phyloP scores from a whole-genome alignment of 2,797 vertebrate species.

The Cheirogaleus major region DNA sequence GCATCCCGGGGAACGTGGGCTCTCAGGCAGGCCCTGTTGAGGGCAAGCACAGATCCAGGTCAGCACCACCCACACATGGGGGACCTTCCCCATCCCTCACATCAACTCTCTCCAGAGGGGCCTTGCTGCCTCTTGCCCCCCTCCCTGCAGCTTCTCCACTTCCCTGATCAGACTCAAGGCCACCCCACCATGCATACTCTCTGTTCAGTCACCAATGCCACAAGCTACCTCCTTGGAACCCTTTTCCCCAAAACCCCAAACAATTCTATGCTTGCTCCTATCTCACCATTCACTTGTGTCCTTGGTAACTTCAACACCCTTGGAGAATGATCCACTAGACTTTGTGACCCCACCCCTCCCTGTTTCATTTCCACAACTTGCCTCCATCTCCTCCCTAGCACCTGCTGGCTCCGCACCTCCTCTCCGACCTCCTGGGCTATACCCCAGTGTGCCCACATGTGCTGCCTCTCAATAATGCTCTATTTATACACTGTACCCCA shows the following conservation, averaged over 20 bases:
- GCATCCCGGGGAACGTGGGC: not conserved
- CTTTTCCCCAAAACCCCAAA: not conserved
- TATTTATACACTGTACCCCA: not conserved
- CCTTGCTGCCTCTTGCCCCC: not conserved
- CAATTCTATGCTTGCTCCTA: not conserved
- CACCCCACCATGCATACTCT: not conserved
- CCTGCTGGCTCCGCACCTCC: not conserved
- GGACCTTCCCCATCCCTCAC: not conserved
- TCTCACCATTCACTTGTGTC: not conserved
- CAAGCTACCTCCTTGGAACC: not conserved
- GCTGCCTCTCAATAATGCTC: not conserved
- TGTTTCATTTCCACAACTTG: not conserved
- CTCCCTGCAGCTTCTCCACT: not conserved
- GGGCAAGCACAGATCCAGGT: not conserved
- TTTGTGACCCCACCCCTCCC: not conserved
- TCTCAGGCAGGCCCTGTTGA: not conserved
- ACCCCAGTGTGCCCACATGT: rapidly evolving
- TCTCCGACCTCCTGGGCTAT: not conserved
- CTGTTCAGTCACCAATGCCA: not conserved
- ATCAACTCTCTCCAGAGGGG: not conserved
- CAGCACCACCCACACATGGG: not conserved
- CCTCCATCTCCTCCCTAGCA: not conserved
- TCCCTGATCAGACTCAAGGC: not conserved
- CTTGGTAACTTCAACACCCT: not conserved
- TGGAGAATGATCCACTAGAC: not conserved